Evolutionary conservation across 2,797 vertebrate genomes (phyloP).

Genomic region (Melanotaenia trifasciata): DNA sequence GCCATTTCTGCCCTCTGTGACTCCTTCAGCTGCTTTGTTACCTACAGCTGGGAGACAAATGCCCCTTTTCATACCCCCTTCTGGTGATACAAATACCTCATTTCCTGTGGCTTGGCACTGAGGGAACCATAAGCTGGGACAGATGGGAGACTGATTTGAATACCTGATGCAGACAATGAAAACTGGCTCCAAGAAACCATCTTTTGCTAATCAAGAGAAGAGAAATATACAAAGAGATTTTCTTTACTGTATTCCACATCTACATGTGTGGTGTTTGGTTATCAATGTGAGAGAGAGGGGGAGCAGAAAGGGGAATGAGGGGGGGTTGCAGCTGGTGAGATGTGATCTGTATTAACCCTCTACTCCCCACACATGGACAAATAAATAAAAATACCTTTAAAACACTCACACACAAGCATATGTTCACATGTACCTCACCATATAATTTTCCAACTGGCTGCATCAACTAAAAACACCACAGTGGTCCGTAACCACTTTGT

Average conservation of each 20-base stretch:
- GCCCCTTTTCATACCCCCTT: conserved; percentile 78
- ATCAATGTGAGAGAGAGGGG: conserved; percentile 21
- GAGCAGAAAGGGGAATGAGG: not conserved
- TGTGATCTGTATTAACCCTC: conserved; percentile 46
- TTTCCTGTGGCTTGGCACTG: conserved; percentile 82
- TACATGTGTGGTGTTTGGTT: conserved; percentile 32
- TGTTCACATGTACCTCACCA: conserved; percentile 16
- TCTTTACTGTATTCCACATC: conserved; percentile 39
- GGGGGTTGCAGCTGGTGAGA: conserved; percentile 47
- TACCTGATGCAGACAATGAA: conserved; percentile 78
- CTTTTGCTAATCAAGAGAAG: conserved; percentile 78
- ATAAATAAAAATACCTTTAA: conserved; percentile 55
- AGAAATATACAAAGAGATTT: conserved; percentile 63
- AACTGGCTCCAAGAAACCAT: conserved; percentile 76
- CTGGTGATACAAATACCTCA: conserved; percentile 83
- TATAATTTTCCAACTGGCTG: not conserved
- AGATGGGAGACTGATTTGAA: conserved; percentile 84
- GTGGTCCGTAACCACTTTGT: conserved; percentile 45
- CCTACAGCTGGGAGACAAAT: conserved; percentile 82
- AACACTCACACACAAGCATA: conserved; percentile 30
- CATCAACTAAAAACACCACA: conserved; percentile 28
- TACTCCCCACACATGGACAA: conserved; percentile 47
- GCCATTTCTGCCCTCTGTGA: conserved; percentile 20
- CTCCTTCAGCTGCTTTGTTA: conserved; percentile 72
- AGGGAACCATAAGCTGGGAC: conserved; percentile 75